Conservation (phyloP, 2,113 vertebrate genomes). For the Hassar affinis region DNA sequence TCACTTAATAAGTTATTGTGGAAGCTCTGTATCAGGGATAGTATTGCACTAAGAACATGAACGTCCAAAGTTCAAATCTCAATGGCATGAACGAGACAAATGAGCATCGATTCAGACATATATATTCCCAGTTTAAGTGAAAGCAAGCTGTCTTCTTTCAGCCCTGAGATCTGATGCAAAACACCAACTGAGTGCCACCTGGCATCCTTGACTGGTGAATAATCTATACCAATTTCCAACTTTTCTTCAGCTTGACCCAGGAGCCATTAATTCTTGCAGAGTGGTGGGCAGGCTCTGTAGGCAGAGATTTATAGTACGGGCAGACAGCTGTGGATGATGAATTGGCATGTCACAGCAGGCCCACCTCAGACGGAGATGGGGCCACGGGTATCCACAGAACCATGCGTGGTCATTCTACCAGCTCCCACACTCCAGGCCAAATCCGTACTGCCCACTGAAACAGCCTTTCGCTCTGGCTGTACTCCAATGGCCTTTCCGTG, state of each 20-base stretch:
- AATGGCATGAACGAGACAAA: not conserved
- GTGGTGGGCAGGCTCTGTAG: slow-evolving; percentile 56
- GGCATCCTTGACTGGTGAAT: slow-evolving; percentile 51
- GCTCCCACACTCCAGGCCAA: not conserved
- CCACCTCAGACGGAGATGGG: slow-evolving; percentile 39
- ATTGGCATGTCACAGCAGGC: slow-evolving; percentile 51
- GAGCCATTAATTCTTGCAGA: slow-evolving; percentile 52
- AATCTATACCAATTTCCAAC: slow-evolving; percentile 53
- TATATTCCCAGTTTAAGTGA: not conserved
- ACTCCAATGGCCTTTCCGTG: not conserved
- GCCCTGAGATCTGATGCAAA: slow-evolving; percentile 36
- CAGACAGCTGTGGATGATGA: slow-evolving; percentile 58
- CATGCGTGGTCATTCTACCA: slow-evolving; percentile 18
- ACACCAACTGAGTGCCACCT: slow-evolving; percentile 39
- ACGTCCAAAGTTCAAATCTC: not conserved
- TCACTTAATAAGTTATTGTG: not conserved
- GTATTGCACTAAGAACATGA: not conserved
- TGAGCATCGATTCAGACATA: not conserved
- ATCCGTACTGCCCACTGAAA: not conserved
- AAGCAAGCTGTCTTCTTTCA: not conserved
- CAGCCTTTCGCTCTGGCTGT: not conserved
- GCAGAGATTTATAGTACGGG: slow-evolving; percentile 59
- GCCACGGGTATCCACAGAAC: not conserved
- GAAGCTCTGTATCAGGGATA: not conserved
- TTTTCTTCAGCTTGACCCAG: slow-evolving; percentile 37